Base-by-base conservation (phyloP, 2,888 invertebrate genomes). In the Hypomecis punctinalis region DNA sequence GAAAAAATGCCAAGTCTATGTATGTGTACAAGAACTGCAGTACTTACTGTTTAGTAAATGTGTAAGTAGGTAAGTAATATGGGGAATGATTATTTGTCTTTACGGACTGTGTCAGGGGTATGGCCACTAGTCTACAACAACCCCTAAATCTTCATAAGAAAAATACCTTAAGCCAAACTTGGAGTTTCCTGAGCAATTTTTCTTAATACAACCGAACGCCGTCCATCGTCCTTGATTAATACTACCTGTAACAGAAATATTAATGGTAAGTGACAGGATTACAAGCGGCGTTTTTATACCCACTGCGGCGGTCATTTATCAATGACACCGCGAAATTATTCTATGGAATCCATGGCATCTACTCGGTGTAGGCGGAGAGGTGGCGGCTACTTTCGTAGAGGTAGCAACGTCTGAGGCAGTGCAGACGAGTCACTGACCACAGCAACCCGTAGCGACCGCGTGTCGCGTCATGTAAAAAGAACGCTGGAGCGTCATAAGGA, bases 181-280 rank as follows among this genome's bases (percentile, higher is more conserved):
- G 23, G 46, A 9, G 4, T 62, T 46, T 39, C 48, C 37, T 43
- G 37, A 9, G 33, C 46, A 33, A 46, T 60, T 60, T 64, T 60
- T 49, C 63, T 59, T 59, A 54, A 55, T 64, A 51, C 60, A 64
- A 35, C 13, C 40, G 48, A 45, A 37, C 55, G 60, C 52, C 48
- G 51, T 33, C 40, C 49, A 42, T 51, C 37, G 36, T 43, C n/a
- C 57, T 61, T 53, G 48, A 61, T 66, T 61, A 61, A 61, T 56
- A 56, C 57, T 66, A 66, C 65, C 61, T 66, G 65, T 61, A 66
- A 66, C 65, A 66, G 61, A 61, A 39, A 52, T 61, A 61, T 61
- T 57, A 61, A 66, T 61, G 61, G 54, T 61, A 56, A 65, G 48
- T 53, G 65, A 66, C 61, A 57, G 48, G 57, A 53, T 61, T 51